Conservation (phyloP, 2,888 invertebrate genomes). For the Thecocarcelia acutangulata region DNA sequence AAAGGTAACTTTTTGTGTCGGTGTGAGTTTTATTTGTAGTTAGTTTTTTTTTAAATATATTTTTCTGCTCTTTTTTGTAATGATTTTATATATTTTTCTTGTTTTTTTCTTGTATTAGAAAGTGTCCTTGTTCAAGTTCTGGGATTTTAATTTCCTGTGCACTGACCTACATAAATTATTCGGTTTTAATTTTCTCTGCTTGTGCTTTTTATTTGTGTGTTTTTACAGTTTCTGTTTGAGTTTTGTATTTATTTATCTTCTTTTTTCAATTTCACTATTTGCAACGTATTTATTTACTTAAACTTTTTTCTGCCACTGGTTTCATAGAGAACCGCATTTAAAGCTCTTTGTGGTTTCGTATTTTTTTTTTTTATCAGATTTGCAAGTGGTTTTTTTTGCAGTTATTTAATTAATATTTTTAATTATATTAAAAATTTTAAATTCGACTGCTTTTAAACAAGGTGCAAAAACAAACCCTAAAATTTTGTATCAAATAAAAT, state of each 20-base stretch:
- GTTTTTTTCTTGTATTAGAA: conserved; percentile 35
- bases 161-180: conserved; percentile 70
- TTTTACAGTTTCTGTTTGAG: conserved; percentile 36
- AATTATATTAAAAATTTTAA: conserved; percentile 13
- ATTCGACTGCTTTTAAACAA: neutral
- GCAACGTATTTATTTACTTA: conserved; percentile 48
- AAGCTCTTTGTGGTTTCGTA: conserved; percentile 40
- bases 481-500: neutral
- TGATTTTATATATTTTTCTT: conserved; percentile 12
- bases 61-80: conserved; percentile 11
- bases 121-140: conserved; percentile 63
- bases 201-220: conserved; percentile 11
- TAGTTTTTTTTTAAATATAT: conserved; percentile 8
- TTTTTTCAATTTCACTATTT: conserved; percentile 33
- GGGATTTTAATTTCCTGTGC: conserved; percentile 69
- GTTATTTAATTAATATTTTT: conserved; percentile 19
- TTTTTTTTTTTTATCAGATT: conserved; percentile 12
- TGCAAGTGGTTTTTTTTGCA: neutral
- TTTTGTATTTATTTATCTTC: conserved; percentile 51
- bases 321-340: conserved; percentile 37
- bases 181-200: conserved; percentile 62
- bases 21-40: conserved; percentile 21
- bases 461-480: too few relatives aligned
- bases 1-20: neutral
- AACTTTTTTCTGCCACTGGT: conserved; percentile 26